Evolutionary conservation across 2,797 vertebrate genomes (phyloP).

Genomic region (Lerista edwardsae): DNA sequence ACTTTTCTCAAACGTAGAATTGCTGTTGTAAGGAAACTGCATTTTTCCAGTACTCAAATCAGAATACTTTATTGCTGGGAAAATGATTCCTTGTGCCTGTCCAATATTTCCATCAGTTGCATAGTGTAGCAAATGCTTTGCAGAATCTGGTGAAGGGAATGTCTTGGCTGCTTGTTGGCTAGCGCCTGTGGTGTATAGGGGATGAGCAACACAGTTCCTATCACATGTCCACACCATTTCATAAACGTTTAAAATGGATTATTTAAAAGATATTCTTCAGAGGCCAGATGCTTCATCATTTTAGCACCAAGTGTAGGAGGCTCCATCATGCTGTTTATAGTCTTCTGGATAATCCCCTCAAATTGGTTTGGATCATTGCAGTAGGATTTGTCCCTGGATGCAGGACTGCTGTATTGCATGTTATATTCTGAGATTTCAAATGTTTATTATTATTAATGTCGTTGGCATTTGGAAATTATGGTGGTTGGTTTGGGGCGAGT

Average conservation of each 20-base stretch:
- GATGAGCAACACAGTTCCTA: not conserved
- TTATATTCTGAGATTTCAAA: not conserved
- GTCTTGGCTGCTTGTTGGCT: not conserved
- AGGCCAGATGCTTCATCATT: not conserved
- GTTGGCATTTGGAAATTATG: not conserved
- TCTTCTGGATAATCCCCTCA: not conserved
- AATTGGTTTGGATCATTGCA: not conserved
- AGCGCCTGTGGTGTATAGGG: not conserved
- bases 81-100: not conserved
- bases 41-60: not conserved
- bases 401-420: not conserved
- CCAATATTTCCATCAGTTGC: not conserved
- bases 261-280: not conserved
- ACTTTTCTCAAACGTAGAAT: not conserved
- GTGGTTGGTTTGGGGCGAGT: not conserved
- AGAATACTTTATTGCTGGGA: not conserved
- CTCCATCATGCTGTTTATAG: too few relatives aligned
- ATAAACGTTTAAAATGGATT: not conserved
- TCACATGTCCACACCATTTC: not conserved
- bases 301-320: not conserved
- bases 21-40: not conserved
- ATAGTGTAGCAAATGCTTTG: not conserved
- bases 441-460: not conserved
- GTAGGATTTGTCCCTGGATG: not conserved
- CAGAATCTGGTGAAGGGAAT: not conserved